Base-by-base conservation (phyloP, 1,140 invertebrate genomes). In the Drosophila ambigua region DNA sequence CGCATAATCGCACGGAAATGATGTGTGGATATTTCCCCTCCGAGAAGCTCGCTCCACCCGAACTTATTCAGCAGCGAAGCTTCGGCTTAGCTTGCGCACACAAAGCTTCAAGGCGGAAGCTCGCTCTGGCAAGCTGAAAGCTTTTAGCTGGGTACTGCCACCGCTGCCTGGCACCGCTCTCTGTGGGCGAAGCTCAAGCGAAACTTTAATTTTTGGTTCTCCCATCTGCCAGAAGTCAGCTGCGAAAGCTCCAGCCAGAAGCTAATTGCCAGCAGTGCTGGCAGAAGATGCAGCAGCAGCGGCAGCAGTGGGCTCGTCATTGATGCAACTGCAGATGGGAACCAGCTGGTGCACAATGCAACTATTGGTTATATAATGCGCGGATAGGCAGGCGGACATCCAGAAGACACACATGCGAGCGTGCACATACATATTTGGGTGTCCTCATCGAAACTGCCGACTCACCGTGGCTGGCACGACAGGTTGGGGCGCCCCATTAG, bases 61-160 rank as follows among this genome's bases (percentile, higher is more conserved):
- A 24, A 78, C 76, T 78, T 78, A 78, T 77, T 72, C 76, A 78
- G 51, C 3, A 78, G 51, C 3, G 11, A 35, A 45, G 23, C 2
- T 11, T 16, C 2, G 28, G 59, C 24, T 63, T 16, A 24, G 11
- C 45, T 8, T 24, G 7, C 0, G 23, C 24, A 20, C 2, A 9
- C 5, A 39, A 28, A 64, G 53, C 35, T 58, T 31, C 1, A 5
- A 39, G 44, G 41, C 46, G 45, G 9, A 20, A 45, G 13, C 48
- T n/a, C 15, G 13, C 48, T n/a, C 15, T 11, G 50, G 24, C 51
- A 20, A 6, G 24, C 41, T 7, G 3, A 44, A 41, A 64, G 2
- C 15, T 24, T 8, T 13, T 7, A 1, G 11, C 26, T 7, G 13
- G 35, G 11, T 13, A 11, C 20, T 20, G 20, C 1, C 2, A 20